Conservation (phyloP, 2,797 vertebrate genomes). For the Myotis pilosus region DNA sequence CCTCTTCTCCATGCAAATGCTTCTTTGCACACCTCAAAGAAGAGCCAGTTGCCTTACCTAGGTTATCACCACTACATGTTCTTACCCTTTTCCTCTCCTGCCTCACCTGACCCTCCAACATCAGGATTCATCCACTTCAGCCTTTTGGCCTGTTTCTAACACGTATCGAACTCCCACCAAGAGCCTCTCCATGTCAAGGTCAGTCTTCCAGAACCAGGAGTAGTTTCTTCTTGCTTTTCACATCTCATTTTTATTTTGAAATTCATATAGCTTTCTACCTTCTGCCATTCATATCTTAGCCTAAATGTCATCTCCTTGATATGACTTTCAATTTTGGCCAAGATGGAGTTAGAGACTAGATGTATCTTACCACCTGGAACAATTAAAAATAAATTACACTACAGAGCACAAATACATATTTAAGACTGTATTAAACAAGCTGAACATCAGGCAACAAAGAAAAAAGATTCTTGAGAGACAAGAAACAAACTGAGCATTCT, state of each 20-base stretch:
- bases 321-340: not conserved
- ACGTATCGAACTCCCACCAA: no score
- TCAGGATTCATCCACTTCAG: not conserved
- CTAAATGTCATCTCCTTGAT: no score
- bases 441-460: not conserved
- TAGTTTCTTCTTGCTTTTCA: not conserved
- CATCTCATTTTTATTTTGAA: not conserved
- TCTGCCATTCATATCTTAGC: not conserved
- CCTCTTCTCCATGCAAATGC: not conserved
- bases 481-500: not conserved
- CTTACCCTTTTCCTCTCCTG: not conserved
- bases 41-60: accelerated
- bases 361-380: not conserved
- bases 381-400: not conserved
- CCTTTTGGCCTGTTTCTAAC: not conserved
- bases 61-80: accelerated
- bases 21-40: not conserved
- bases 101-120: no score
- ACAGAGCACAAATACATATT: not conserved
- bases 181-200: not conserved
- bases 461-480: not conserved
- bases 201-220: not conserved
- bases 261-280: accelerated
- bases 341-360: not conserved
- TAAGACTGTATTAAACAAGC: not conserved